Base-by-base conservation (phyloP, 2,888 invertebrate species). In the Drosophila eohydei region DNA sequence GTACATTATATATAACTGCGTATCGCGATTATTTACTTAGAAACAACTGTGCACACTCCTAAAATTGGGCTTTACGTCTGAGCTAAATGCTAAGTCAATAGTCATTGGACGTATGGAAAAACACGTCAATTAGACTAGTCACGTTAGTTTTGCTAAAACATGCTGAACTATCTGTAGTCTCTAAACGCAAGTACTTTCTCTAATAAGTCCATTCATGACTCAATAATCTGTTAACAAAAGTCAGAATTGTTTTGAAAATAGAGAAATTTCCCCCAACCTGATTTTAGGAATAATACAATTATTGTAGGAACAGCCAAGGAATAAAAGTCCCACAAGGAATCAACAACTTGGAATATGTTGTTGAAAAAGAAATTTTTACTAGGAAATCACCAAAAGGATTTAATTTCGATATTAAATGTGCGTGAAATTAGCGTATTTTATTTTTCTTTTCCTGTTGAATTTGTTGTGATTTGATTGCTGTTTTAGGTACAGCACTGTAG, bases 41-140 rank as follows among this genome's bases (percentile, higher is more conserved):
- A 32, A 26, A 61, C 83, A 83, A 67, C 87, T 83, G 83, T 78
- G 58, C 21, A 81, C 78, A 76, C 48, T 34, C 26, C 32, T 34
- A 46, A 12, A 26, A n/a, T 12, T 11, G 14, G 46, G 12, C 54
- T 48, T 38, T 11, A 30, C 44, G 38, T 12, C 9, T 48, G 34
- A 9, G 11, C 9, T 48, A 30, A 9, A 9, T 38, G n/a, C 21
- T 32, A 44, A 21, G 46, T 34, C 12, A 60, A 30, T 14, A 34
- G 40, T 21, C 28, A 32, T 11, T 41, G 16, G 58, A 57, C n/a
- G 46, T n/a, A 12, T 2, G 5, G 9, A 52, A 5, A n/a, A 21
- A 71, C 77, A 76, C 75, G 62, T 76, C 30, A 21, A 21, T 21
- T 21, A 21, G 21, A 21, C 21, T 1, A 1, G 21, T 21, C 1